Base-by-base conservation (phyloP, 2,797 vertebrate species). In the Betta splendens region DNA sequence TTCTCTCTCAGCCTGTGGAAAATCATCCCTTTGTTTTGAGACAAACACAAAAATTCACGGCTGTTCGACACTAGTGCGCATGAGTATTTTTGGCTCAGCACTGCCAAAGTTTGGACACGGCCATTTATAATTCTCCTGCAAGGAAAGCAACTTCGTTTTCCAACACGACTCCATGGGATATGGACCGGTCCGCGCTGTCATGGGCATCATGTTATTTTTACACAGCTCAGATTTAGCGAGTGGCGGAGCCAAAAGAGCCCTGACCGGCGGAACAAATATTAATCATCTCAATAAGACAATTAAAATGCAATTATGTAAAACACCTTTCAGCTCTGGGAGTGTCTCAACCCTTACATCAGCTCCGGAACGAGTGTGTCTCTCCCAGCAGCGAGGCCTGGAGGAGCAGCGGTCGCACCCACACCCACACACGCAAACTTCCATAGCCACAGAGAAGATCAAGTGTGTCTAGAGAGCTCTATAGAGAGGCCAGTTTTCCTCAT, bases 401-500 rank as follows among this genome's bases (percentile, higher is more conserved):
- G 71, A 75, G 74, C 79, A 53, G 55, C n/a, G n/a, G n/a, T n/a
- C n/a, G n/a, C 75, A 80, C 64, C 71, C 81, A 75, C 80, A 74
- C 84, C 56, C 83, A 83, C 80, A 64, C 33, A 39, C 69, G 64
- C 60, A 54, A 53, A 67, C 73, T 66, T 26, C 45, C 62, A 54
- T 66, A 88, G 80, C 72, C 64, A 77, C 66, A 65, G 64, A 87
- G 81, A 78, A 79, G 83, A 87, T 85, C 81, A 87, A 85, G 87
- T 83, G 81, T 64, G 81, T 80, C 85, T 83, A 77, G 86, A 85
- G 80, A 85, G 80, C 81, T 77, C 71, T 75, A 80, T 61, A 54
- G 84, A 82, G 81, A 83, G 82, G 84, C 88, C 86, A 84, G 89
- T 85, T 84, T 78, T 88, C 86, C 90, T 91, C 89, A 92, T 91